A percentile compares a stretch with the other conserved stretches of the same genome.
Conservation (phyloP, 2,888 invertebrate species). For the Carterocephalus palaemon region DNA sequence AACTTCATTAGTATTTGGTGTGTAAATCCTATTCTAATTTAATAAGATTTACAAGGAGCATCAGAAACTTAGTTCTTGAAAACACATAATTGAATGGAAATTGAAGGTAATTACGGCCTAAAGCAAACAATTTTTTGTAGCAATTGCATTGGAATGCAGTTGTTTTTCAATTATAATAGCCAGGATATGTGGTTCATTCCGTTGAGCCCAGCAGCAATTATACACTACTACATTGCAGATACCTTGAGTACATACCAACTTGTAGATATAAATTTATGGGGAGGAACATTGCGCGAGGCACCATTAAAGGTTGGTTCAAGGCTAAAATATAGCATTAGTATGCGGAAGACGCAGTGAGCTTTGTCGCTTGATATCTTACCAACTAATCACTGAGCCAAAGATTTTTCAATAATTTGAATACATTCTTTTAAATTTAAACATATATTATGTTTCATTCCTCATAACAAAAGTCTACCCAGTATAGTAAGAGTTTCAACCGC, state of each 20-base stretch:
- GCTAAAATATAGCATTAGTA: slow-evolving; percentile 64
- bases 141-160: slow-evolving; percentile 22
- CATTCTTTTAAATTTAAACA: too few relatives aligned
- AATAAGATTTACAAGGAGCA: too few relatives aligned
- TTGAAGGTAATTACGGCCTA: too few relatives aligned
- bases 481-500: too few relatives aligned
- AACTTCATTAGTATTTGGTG: too few relatives aligned
- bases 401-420: neutral
- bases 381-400: slow-evolving; percentile 33
- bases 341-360: slow-evolving; percentile 50
- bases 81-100: too few relatives aligned
- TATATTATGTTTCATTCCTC: too few relatives aligned
- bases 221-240: neutral
- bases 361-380: slow-evolving; percentile 51
- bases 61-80: too few relatives aligned
- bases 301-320: slow-evolving; percentile 44
- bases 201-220: neutral
- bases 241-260: neutral
- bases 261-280: slow-evolving; percentile 10
- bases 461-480: too few relatives aligned
- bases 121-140: slow-evolving; percentile 18
- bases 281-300: slow-evolving; percentile 15
- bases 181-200: slow-evolving; percentile 4
- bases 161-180: slow-evolving; percentile 9
- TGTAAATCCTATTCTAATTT: too few relatives aligned